These are phyloP conservation scores for Otis tarda DNA, from an alignment of 2,113 vertebrate genomes.

Conservation along the genomic window DNA sequence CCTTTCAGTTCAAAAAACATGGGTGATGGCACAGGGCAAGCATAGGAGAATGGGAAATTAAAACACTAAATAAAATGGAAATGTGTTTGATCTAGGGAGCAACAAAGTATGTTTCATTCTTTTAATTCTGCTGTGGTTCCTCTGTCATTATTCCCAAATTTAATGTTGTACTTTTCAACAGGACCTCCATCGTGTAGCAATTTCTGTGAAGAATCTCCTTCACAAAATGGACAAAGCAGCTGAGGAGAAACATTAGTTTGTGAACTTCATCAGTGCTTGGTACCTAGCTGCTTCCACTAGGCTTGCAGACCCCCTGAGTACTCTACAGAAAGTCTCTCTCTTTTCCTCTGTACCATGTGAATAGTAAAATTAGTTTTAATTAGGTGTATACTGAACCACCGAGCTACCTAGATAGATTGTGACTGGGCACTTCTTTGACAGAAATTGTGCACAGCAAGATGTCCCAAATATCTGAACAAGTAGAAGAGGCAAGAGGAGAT, in stretches of 20 bases:
- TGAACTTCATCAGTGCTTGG: not conserved
- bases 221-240: not conserved
- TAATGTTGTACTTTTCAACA: not conserved
- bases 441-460: not conserved
- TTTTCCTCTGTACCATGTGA: not conserved
- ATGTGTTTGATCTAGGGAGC: not conserved
- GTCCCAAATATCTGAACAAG: not conserved
- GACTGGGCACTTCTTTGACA: not conserved
- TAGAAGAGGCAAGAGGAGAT: not conserved
- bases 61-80: slow-evolving; percentile 39
- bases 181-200: not conserved
- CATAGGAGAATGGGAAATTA: slow-evolving; percentile 17
- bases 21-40: not conserved
- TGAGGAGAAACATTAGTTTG: not conserved
- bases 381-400: not conserved
- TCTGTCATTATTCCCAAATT: not conserved
- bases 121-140: slow-evolving; percentile 13
- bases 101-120: not conserved
- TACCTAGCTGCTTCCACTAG: not conserved
- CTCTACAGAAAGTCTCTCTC: not conserved
- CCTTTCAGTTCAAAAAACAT: not conserved
- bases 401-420: not conserved
- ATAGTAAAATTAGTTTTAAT: not conserved
- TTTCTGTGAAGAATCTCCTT: slow-evolving; percentile 4
- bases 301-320: not conserved